Evolutionary conservation across 2,113 vertebrate species (phyloP), one percentile per base, ranked within the genome.

Genomic region (Oreochromis tanganicae): DNA sequence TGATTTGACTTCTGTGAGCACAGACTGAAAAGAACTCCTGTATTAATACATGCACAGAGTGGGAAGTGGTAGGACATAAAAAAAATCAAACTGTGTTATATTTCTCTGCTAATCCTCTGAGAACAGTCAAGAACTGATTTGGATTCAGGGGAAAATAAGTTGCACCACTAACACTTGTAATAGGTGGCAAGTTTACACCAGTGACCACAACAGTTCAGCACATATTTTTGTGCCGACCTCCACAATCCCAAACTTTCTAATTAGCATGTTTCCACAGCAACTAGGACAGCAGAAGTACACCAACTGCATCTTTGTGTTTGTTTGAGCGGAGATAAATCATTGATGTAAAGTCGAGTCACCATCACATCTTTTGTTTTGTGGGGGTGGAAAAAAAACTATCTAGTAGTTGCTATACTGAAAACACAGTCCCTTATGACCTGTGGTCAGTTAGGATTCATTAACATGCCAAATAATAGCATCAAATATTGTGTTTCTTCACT

Each of bases 231-330:
- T 43, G 29, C 6, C 46, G 24, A 32, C 24, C 21, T 57, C 43
- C 81, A 19, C 34, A 57, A 80, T 81, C 6, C 24, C 24, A 83
- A 88, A 46, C 16, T 68, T 71, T 83, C 34, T 61, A 82, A 89
- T 89, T 89, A 54, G 66, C 79, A 36, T 38, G 91, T 91, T 86
- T 86, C 89, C 86, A 93, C 91, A 34, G 90, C 68, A 92, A 90
- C 87, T 32, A 19, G 43, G 54, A 80, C 17, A 50, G 16, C 34
- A 82, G 21, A 81, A 79, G 71, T 17, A 24, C 43, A 68, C 8
- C 19, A 36, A 81, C 73, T 41, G 43, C 54, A 36, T 46, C 16
- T 84, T 38, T 87, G 41, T 66, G 56, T 71, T 16, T 52, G 54
- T 55, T 79, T 43, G 63, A 91, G 21, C 4, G 10, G 12, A 61